phyloP scores from a whole-genome alignment of 2,888 invertebrate species.

The Piscicola geometra region DNA sequence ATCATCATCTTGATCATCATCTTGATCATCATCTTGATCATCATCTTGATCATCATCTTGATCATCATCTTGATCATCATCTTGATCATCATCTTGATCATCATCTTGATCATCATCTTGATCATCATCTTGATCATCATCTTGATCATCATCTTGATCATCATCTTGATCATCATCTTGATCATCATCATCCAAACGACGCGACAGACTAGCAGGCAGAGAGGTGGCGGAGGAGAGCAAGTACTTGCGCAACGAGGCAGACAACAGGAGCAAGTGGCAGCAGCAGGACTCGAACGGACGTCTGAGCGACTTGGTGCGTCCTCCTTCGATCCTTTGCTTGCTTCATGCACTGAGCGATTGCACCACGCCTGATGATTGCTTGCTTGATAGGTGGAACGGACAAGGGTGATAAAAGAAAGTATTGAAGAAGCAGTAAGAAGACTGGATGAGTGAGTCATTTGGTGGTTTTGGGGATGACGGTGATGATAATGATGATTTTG shows the following conservation, averaged over 20 bases:
- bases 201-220: slow-evolving; percentile 53
- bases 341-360: no score
- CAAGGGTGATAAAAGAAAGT: background rate
- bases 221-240: slow-evolving; percentile 54
- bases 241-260: slow-evolving; percentile 55
- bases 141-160: slow-evolving; percentile 1
- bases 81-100: slow-evolving; percentile 15
- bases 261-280: slow-evolving; percentile 57
- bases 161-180: background rate
- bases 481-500: no score
- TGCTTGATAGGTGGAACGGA: background rate
- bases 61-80: slow-evolving; percentile 24
- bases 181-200: no score
- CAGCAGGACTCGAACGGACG: slow-evolving; percentile 56
- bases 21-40: slow-evolving; percentile 25
- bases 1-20: background rate
- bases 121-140: slow-evolving; percentile 12
- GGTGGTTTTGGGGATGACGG: no score
- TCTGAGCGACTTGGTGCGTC: slow-evolving; percentile 53
- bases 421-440: background rate
- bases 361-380: no score
- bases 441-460: background rate
- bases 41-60: slow-evolving; percentile 14
- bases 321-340: no score
- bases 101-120: background rate